Percentiles rank a stretch among this genome's conserved stretches.
Conservation (phyloP, 2,797 vertebrate genomes). For the Pygocentrus nattereri region DNA sequence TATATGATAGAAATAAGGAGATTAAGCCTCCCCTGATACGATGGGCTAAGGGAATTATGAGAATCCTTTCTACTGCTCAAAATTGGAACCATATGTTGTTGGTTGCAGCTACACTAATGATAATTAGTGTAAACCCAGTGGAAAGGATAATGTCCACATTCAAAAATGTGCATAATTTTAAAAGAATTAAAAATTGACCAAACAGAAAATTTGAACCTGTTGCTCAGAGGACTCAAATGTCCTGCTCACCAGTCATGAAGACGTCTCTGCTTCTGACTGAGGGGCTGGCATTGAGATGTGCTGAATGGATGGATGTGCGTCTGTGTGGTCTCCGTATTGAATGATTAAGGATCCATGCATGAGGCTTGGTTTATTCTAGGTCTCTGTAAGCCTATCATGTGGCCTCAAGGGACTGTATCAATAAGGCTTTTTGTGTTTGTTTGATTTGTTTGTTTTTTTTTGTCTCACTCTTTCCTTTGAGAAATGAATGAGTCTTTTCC, state of each 20-base stretch:
- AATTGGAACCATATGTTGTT: not conserved
- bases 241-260: slow-evolving; percentile 7
- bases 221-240: slow-evolving; percentile 19
- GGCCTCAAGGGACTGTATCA: slow-evolving; percentile 74
- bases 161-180: not conserved
- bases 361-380: slow-evolving; percentile 71
- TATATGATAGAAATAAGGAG: not conserved
- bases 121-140: slow-evolving; percentile 16
- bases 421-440: slow-evolving; percentile 77
- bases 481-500: slow-evolving; percentile 79
- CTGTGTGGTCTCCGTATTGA: slow-evolving; percentile 59
- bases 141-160: not conserved
- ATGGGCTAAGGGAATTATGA: not conserved
- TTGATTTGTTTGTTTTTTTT: slow-evolving; percentile 78
- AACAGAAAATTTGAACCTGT: not conserved
- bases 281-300: slow-evolving; percentile 30
- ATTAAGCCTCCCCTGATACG: not conserved
- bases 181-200: not conserved
- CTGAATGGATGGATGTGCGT: slow-evolving; percentile 61
- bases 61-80: slow-evolving; percentile 4
- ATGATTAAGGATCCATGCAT: slow-evolving; percentile 75
- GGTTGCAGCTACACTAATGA: not conserved
- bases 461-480: slow-evolving; percentile 73
- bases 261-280: slow-evolving; percentile 23
- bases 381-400: slow-evolving; percentile 67